Percentiles rank a stretch among this genome's conserved stretches.
These are phyloP conservation scores for Atta texana DNA, from an alignment of 1,140 invertebrate genomes.

Conservation along the genomic window DNA sequence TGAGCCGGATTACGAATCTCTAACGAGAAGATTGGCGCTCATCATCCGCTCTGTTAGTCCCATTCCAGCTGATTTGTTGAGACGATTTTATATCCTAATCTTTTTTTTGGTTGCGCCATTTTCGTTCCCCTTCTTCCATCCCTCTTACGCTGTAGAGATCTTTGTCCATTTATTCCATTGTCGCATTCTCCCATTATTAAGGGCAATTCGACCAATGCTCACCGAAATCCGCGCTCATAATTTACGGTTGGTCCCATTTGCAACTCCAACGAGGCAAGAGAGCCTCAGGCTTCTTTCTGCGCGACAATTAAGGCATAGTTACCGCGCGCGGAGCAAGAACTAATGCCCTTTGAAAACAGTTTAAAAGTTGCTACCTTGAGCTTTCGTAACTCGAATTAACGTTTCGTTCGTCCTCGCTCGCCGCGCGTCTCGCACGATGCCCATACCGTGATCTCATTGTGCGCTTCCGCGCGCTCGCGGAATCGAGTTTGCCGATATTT, in stretches of 20 bases:
- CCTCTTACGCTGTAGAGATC: background rate
- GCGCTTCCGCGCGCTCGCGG: slow-evolving; percentile 16
- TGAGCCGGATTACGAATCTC: slow-evolving; percentile 67
- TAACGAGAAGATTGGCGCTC: slow-evolving; percentile 71
- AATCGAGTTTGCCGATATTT: slow-evolving; percentile 55
- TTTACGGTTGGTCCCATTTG: slow-evolving; percentile 60
- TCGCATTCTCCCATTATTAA: slow-evolving; percentile 26
- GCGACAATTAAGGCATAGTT: slow-evolving; percentile 49
- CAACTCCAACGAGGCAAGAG: slow-evolving; percentile 65
- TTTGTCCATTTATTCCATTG: slow-evolving; percentile 29
- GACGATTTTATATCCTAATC: slow-evolving; percentile 59
- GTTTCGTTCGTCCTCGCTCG: slow-evolving; percentile 52
- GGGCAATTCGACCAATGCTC: background rate
- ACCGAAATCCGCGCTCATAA: slow-evolving; percentile 53
- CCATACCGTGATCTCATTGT: slow-evolving; percentile 11
- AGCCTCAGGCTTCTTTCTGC: slow-evolving; percentile 27
- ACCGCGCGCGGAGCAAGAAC: slow-evolving; percentile 49
- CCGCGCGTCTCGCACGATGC: background rate
- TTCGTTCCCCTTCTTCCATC: background rate
- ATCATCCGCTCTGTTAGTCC: slow-evolving; percentile 65
- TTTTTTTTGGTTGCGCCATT: background rate
- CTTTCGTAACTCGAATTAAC: slow-evolving; percentile 41
- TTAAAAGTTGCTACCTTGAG: slow-evolving; percentile 37
- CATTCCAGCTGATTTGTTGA: slow-evolving; percentile 64
- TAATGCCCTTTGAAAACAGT: slow-evolving; percentile 35